Evolutionary conservation across 1,140 invertebrate genomes (phyloP), one percentile per base, ranked within the genome.

Genomic region (Eulimnadia texana): DNA sequence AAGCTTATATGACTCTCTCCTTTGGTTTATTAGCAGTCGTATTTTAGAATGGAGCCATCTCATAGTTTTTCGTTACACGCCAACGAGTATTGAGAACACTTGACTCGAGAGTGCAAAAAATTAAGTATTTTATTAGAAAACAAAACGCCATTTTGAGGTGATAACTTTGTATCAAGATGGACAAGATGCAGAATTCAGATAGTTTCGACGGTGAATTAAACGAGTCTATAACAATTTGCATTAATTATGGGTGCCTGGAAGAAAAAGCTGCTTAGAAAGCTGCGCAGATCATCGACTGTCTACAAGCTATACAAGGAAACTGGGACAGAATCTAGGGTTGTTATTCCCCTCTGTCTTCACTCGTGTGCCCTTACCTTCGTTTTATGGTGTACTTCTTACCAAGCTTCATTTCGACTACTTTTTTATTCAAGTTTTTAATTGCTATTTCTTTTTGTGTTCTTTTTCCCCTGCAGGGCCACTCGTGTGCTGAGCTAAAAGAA

Each of bases 401-500:
- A 13, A 29, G 29, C 22, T 68, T 60, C 64, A 79, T 78, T 23
- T 10, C n/a, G 16, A 29, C 13, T 51, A 16, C 23, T 13, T 61
- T 51, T 55, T 55, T 61, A n/a, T 3, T 47, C 2, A 13, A 33
- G 22, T 2, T 28, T 24, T 28, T 50, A 20, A 24, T 56, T 33
- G 28, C 13, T 19, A 56, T 29, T 55, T 53, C 49, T 49, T 16
- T 22, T n/a, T 42, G 6, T 16, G 33, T 13, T 16, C 3, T 3
- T 10, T 51, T 22, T 62, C 10, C 24, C 3, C 1, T 52, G 13
- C 66, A 69, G 85, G 88, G 88, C 3, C 89, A 85, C 69, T 91
- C 88, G 11, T 93, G 90, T 70, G 79, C 86, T 9, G 89, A 93
- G 69, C 74, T 93, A 25, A 71, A 84, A 51, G 86, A 85, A 67